Percentiles rank a stretch among this genome's conserved stretches.
Conservation (phyloP, 1,140 invertebrate species). For the Hylaeus volcanicus region DNA sequence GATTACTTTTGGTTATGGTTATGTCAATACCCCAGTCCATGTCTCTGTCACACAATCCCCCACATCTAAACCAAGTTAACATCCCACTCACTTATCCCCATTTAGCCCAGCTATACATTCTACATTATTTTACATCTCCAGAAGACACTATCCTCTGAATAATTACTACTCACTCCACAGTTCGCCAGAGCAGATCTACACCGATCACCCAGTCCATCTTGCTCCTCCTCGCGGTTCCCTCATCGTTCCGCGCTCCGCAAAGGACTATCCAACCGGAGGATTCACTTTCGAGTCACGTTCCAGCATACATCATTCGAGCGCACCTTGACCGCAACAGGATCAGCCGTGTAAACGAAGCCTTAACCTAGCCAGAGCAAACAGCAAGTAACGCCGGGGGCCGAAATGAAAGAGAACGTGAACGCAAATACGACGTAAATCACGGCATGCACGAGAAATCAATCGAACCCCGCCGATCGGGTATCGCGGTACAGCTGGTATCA, state of each 20-base stretch:
- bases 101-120: too few relatives aligned
- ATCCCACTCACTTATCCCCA: too few relatives aligned
- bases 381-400: conserved; percentile 27
- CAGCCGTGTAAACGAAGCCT: conserved; percentile 2
- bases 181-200: too few relatives aligned
- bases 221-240: too few relatives aligned
- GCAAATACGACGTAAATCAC: conserved; percentile 49
- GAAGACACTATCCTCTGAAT: too few relatives aligned
- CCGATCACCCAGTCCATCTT: too few relatives aligned
- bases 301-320: neutral
- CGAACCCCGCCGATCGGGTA: conserved; percentile 30
- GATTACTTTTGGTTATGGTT: too few relatives aligned
- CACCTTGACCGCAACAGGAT: conserved; percentile 20
- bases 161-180: too few relatives aligned
- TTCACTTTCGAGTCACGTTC: conserved; percentile 35
- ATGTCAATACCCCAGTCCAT: too few relatives aligned
- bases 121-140: neutral
- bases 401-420: conserved; percentile 45
- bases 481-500: conserved; percentile 27
- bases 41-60: too few relatives aligned
- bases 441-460: conserved; percentile 40
- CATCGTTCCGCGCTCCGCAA: neutral
- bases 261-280: neutral
- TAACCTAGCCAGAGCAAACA: conserved; percentile 8
- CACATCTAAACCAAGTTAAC: too few relatives aligned